Evolutionary conservation across 1,140 invertebrate genomes (phyloP), one percentile per base, ranked within the genome.

Genomic region (Drosophila kepulauana): DNA sequence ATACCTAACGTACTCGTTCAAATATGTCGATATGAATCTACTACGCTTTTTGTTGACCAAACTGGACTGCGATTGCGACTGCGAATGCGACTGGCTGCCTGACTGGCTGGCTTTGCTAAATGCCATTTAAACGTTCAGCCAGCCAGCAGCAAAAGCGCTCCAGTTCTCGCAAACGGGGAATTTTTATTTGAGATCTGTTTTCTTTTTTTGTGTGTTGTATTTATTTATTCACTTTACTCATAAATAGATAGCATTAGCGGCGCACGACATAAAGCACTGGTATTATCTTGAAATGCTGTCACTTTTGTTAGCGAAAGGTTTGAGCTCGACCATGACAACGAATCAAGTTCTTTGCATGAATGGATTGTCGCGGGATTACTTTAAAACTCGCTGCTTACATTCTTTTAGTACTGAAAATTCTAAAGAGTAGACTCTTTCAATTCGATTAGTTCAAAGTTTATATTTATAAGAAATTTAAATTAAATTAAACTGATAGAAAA

Each of bases 91-190:
- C 45, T 52, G 48, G 35, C 46, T 41, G n/a, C 7, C 52, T 45
- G 54, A 1, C 52, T 46, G 67, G 49, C 81, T 43, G 11, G 41
- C 11, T 82, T 43, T 43, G 41, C 11, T 82, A 49, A 84, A 66
- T 57, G 56, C 77, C 81, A 72, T 76, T 77, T 68, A 79, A 79
- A 11, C 56, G 25, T 64, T 1, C 20, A 77, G 66, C 48, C 51
- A 33, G 30, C 30, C 30, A 25, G 20, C 20, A 25, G 16, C 61
- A 52, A 56, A 45, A 13, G 43, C 28, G 78, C 45, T 62, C 28
- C 46, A 69, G 30, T 54, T 66, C 66, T 66, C 38, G 15, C 15
- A 16, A n/a, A 25, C 20, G 5, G n/a, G 28, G 57, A 41, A 62
- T 58, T 56, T 64, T 41, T 51, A 51, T 69, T 62, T 33, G 33